A percentile compares a stretch with the other conserved stretches of the same genome.
These are phyloP conservation scores for Lochmaea crataegi DNA, from an alignment of 2,888 invertebrate species.

Conservation along the genomic window DNA sequence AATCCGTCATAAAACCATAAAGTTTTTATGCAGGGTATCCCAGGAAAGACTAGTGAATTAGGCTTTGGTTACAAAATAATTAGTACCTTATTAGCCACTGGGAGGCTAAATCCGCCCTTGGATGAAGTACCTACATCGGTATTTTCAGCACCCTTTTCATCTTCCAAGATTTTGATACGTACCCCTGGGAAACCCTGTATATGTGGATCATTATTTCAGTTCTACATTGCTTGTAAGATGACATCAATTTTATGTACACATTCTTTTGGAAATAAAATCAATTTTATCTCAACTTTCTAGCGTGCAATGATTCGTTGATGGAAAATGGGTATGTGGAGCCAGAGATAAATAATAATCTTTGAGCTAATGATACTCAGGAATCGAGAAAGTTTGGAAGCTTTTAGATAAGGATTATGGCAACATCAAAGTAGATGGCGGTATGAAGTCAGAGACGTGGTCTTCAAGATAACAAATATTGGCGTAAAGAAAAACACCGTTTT, in stretches of 20 bases:
- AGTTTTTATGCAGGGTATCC: too few species aligned
- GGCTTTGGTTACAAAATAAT: too few species aligned
- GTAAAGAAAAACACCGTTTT: not conserved
- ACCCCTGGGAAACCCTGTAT: not conserved
- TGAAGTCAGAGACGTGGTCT: not conserved
- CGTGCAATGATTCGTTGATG: too few species aligned
- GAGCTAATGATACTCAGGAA: slow-evolving; percentile 32
- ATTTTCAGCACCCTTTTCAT: too few species aligned
- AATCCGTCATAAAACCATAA: too few species aligned
- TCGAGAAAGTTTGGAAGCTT: slow-evolving; percentile 35
- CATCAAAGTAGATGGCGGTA: slow-evolving; percentile 30
- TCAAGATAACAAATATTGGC: not conserved
- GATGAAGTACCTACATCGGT: too few species aligned
- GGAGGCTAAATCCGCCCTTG: too few species aligned
- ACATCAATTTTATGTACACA: not conserved
- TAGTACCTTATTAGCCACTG: too few species aligned
- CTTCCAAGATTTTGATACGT: too few species aligned
- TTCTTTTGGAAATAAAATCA: slow-evolving; percentile 5
- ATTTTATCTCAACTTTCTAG: too few species aligned
- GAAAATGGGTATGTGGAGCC: slow-evolving; percentile 15
- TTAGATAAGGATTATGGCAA: slow-evolving; percentile 38
- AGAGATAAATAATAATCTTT: slow-evolving; percentile 32
- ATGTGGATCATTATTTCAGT: not conserved
- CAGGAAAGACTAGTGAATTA: too few species aligned
- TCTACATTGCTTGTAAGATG: not conserved